A percentile compares a stretch with the other conserved stretches of the same genome.
Evolutionary conservation across 2,113 vertebrate genomes (phyloP).

Genomic region (Poeciliopsis retropinna): DNA sequence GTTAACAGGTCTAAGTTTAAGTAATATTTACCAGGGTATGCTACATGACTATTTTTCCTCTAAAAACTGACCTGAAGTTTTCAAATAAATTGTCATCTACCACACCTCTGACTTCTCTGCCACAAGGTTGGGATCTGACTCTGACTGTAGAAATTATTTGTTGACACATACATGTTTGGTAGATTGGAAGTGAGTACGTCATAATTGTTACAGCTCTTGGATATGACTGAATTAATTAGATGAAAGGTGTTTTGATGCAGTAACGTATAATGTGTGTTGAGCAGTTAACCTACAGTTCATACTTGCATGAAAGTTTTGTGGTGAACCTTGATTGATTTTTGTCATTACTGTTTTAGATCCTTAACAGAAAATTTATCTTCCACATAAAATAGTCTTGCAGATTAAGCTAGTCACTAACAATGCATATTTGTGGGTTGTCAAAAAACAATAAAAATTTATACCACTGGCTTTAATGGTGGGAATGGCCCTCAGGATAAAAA

Average conservation of each 20-base stretch:
- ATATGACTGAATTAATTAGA: slow-evolving; percentile 5
- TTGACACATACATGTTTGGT: not conserved
- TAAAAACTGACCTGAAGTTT: slow-evolving; percentile 15
- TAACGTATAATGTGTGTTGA: slow-evolving; percentile 24
- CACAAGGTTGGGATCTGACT: not conserved
- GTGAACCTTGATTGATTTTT: slow-evolving; percentile 14
- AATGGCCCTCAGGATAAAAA: slow-evolving; percentile 6
- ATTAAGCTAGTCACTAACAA: not conserved
- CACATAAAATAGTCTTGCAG: not conserved
- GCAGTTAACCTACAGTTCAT: slow-evolving; percentile 7
- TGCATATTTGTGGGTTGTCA: not conserved
- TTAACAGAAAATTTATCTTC: not conserved
- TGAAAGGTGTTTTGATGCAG: slow-evolving; percentile 21
- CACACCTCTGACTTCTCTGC: slow-evolving; percentile 1
- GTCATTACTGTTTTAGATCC: slow-evolving; percentile 4
- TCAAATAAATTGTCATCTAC: slow-evolving; percentile 30
- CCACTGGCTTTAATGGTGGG: slow-evolving; percentile 21
- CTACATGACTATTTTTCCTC: slow-evolving; percentile 3
- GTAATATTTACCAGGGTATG: slow-evolving; percentile 14
- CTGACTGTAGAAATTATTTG: slow-evolving; percentile 1
- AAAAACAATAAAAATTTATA: not conserved
- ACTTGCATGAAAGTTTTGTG: slow-evolving; percentile 16
- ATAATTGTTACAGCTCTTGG: not conserved
- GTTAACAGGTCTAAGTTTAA: not conserved
- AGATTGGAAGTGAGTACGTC: slow-evolving; percentile 4